Conservation (phyloP, 2,888 invertebrate species). For the Apotomis capreana region DNA sequence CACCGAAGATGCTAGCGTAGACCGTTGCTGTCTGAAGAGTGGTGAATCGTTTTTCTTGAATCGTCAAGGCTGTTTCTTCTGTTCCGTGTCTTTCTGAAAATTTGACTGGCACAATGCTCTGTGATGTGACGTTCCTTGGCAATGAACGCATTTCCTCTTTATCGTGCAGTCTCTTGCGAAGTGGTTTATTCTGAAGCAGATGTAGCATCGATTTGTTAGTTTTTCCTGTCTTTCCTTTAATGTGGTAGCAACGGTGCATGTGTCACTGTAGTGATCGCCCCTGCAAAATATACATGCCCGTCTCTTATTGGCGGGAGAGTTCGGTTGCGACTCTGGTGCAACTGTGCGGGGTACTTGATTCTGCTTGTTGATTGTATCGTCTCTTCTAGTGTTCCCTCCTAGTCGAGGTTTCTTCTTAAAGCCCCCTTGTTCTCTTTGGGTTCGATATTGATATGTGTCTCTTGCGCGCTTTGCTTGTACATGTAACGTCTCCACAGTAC, state of each 20-base stretch:
- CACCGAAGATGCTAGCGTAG: background rate
- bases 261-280: background rate
- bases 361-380: no score
- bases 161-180: background rate
- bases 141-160: background rate
- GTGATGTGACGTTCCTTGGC: background rate
- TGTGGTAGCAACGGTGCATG: background rate
- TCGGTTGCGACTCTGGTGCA: no score
- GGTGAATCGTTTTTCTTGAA: background rate
- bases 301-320: no score
- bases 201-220: background rate
- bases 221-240: background rate
- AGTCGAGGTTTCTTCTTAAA: no score
- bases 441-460: background rate
- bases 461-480: slow-evolving; percentile 1
- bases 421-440: background rate
- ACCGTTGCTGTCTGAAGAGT: background rate
- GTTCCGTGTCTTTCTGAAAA: background rate
- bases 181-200: background rate
- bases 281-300: background rate
- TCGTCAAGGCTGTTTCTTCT: background rate
- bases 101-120: background rate
- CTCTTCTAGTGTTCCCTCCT: no score
- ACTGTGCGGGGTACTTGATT: no score
- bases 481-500: slow-evolving; percentile 3